phyloP scores from a whole-genome alignment of 30 jellyfish, hydroid and myxozoan genomes.

The Aurelia coerulea region DNA sequence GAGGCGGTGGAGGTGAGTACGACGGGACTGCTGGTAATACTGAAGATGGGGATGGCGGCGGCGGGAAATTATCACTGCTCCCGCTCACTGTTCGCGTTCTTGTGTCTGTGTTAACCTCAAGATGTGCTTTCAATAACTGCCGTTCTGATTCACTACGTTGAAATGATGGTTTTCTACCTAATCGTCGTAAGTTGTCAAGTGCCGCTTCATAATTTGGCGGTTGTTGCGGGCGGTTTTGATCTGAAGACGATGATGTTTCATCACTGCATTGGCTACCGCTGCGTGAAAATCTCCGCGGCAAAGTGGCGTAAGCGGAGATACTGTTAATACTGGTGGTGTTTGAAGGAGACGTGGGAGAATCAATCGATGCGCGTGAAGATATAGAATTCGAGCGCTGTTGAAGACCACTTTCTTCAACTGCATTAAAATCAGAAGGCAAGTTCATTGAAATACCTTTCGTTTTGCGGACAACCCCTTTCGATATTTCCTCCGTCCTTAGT shows the following conservation, averaged over 20 bases:
- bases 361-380: conserved; percentile 32
- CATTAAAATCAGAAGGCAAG: conserved; percentile 42
- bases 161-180: conserved; percentile 60
- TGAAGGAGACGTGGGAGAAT: background rate
- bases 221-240: conserved; percentile 35
- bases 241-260: conserved; percentile 26
- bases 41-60: conserved; percentile 12
- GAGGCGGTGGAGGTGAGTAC: conserved; percentile 86
- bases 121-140: conserved; percentile 31
- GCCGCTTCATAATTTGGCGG: conserved; percentile 94
- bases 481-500: conserved; percentile 51
- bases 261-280: conserved; percentile 43
- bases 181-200: conserved; percentile 80
- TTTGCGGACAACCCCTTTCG: conserved; percentile 79
- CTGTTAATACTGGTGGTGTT: background rate
- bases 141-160: conserved; percentile 43
- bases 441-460: conserved; percentile 38
- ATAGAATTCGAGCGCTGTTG: conserved; percentile 21
- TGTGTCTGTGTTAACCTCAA: conserved; percentile 9
- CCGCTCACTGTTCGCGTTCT: conserved; percentile 17
- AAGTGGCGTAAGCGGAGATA: conserved; percentile 26
- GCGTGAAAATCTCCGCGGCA: conserved; percentile 63
- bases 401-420: conserved; percentile 16
- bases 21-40: conserved; percentile 68
- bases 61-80: conserved; percentile 14